These are phyloP conservation scores for Pachyramphus minor DNA, from an alignment of 2,113 vertebrate species.

Conservation along the genomic window DNA sequence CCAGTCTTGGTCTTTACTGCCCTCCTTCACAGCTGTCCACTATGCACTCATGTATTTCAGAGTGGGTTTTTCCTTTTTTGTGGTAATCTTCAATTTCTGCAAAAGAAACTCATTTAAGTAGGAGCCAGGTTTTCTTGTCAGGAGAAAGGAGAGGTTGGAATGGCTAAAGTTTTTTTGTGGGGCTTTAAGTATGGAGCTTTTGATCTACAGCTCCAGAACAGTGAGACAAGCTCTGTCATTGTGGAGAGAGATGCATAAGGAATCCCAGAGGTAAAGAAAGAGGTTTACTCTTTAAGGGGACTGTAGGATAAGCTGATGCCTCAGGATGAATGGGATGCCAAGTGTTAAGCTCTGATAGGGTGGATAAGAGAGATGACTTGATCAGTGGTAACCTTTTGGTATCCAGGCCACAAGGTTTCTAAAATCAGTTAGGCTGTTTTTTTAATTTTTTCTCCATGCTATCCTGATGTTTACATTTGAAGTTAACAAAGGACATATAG, in stretches of 20 bases:
- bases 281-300: background rate
- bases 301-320: background rate
- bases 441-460: background rate
- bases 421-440: background rate
- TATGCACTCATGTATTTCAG: background rate
- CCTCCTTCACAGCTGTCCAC: background rate
- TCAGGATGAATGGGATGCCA: background rate
- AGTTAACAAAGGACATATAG: background rate
- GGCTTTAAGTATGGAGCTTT: background rate
- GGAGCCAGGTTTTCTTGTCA: background rate
- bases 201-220: background rate
- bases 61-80: background rate
- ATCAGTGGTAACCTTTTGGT: background rate
- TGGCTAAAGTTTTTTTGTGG: background rate
- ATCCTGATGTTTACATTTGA: background rate
- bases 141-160: background rate
- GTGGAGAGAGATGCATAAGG: background rate
- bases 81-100: background rate
- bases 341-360: background rate
- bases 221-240: background rate
- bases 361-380: background rate
- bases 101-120: background rate
- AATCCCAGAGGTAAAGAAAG: background rate
- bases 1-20: background rate
- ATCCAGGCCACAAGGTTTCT: background rate